Evolutionary conservation across 2,113 vertebrate genomes (phyloP), one percentile per base, ranked within the genome.

Genomic region (Platysternon megacephalum): DNA sequence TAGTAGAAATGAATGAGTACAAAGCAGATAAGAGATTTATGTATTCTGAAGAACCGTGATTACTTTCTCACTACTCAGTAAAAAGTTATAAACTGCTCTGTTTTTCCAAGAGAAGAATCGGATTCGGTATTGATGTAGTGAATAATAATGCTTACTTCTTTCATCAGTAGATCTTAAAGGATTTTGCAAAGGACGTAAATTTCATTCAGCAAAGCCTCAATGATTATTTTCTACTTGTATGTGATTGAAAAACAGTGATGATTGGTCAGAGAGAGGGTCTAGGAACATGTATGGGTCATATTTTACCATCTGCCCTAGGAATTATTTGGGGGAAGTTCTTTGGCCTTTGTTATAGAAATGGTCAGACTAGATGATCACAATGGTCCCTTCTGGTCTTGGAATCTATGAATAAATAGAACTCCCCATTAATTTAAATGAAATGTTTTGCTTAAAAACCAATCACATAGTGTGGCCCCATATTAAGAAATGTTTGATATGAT

Each of bases 201-300:
- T 3, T 39, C 24, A 39, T 44, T 85, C 61, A 85, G 42, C 89
- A 49, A 91, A 96, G 42, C 83, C 48, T 86, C 94, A 92, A 85
- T 55, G 3, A 2, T 24, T 39, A 3, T 51, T 29, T 13, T 78
- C 86, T 79, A 90, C 46, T 26, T 88, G 68, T 89, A 89, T 26
- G 79, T 97, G 91, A 78, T 72, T 94, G 68, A 82, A 86, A 87
- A 85, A 17, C 53, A 87, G 44, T 90, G 42, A 65, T 68, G 84
- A 22, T n/a, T 78, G 65, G 80, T 94, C 79, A 95, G 53, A 89
- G 61, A 81, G 92, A 94, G 85, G 53, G 32, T 81, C 85, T 29
- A 39, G 17, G n/a, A 72, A 72, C 9, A 22, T 68, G 5, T 65
- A 48, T 79, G 55, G 82, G 93, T 91, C 14, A 21, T 68, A 51